phyloP scores from a whole-genome alignment of 2,113 vertebrate species.

The Zosterops japonicus region DNA sequence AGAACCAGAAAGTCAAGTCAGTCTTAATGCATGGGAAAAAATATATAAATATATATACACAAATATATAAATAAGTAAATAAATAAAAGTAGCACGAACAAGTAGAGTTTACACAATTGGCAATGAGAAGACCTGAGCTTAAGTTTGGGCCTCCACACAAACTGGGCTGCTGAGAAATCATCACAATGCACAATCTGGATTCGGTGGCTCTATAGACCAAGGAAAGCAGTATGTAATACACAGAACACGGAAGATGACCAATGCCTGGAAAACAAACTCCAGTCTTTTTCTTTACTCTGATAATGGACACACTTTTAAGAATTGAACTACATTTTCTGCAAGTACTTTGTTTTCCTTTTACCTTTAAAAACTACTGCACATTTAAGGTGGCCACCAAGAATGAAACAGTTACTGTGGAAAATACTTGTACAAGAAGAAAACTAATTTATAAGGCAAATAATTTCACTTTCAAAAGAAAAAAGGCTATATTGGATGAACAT shows the following conservation, averaged over 20 bases:
- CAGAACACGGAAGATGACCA: neutral
- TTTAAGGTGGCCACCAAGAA: neutral
- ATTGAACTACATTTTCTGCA: neutral
- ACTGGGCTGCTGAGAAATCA: neutral
- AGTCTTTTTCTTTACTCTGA: neutral
- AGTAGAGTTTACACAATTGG: neutral
- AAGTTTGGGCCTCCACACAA: neutral
- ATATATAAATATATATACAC: neutral
- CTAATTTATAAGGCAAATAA: slow-evolving; percentile 4
- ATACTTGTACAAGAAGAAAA: neutral
- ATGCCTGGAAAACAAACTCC: neutral
- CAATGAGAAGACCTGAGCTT: neutral
- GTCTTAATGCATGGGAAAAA: neutral
- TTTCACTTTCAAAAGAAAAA: slow-evolving; percentile 8
- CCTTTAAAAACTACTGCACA: neutral
- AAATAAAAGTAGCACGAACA: neutral
- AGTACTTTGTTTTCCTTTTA: neutral
- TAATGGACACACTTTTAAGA: neutral
- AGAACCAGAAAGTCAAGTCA: neutral
- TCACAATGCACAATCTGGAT: neutral
- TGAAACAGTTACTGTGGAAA: neutral
- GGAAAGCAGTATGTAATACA: neutral
- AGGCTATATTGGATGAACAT: neutral
- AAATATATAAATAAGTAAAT: neutral
- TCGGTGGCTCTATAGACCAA: neutral